Conservation (phyloP, 2,888 invertebrate genomes). For the Gymnosoma rotundatum region DNA sequence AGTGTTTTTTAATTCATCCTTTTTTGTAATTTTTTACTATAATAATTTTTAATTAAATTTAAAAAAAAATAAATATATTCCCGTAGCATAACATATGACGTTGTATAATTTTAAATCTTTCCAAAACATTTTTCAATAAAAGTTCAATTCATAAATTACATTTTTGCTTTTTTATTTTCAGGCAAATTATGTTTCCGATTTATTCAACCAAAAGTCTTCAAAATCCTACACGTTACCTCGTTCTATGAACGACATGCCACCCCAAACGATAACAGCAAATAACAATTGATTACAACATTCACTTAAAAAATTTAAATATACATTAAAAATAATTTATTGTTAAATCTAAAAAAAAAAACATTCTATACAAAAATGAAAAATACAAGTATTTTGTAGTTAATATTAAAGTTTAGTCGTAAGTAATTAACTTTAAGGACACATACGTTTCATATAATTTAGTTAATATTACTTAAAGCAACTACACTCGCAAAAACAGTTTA, state of each 20-base stretch:
- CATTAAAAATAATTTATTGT: conserved; percentile 38
- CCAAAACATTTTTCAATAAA: too few species aligned
- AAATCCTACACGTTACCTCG: conserved; percentile 76
- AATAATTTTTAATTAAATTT: too few species aligned
- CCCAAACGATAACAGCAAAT: conserved; percentile 74
- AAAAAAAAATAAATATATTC: too few species aligned
- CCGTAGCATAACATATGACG: too few species aligned
- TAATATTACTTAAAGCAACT: conserved; percentile 47
- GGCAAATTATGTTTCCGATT: conserved; percentile 81
- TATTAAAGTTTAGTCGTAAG: conserved; percentile 38
- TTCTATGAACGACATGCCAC: conserved; percentile 77
- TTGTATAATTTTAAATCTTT: too few species aligned
- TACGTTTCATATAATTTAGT: conserved; percentile 24
- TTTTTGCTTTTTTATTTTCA: conserved; percentile 72
- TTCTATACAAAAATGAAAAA: conserved; percentile 44
- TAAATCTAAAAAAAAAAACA: conserved; percentile 47
- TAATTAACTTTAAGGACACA: neutral
- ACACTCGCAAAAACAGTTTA: conserved; percentile 59
- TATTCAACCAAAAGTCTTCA: conserved; percentile 74
- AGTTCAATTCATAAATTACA: neutral
- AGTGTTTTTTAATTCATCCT: too few species aligned
- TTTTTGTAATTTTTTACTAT: too few species aligned
- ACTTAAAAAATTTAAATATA: conserved; percentile 7
- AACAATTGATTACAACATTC: conserved; percentile 59
- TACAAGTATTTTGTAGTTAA: conserved; percentile 58